These are phyloP conservation scores for Augochlora pura DNA, from an alignment of 1,140 invertebrate species.

Conservation along the genomic window DNA sequence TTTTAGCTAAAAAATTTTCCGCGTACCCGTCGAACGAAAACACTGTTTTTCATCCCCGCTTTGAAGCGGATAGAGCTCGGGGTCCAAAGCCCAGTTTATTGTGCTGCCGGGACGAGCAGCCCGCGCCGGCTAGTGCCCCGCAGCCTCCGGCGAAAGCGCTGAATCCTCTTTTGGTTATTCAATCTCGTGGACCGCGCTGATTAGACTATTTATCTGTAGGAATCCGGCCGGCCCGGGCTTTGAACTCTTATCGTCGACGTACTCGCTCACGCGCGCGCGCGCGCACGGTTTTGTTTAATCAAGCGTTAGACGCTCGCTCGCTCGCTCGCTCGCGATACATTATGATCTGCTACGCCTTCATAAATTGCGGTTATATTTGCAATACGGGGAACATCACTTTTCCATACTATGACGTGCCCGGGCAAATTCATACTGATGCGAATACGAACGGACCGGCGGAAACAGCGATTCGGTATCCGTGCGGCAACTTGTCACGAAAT, in stretches of 20 bases:
- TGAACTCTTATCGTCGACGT: background rate
- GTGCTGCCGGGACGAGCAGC: too few species aligned
- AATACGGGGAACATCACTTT: too few species aligned
- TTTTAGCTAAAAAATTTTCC: background rate
- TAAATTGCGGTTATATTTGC: too few species aligned
- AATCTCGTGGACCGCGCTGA: background rate
- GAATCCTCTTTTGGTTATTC: slow-evolving; percentile 5
- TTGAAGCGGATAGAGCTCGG: background rate
- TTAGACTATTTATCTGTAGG: background rate
- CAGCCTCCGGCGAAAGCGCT: background rate
- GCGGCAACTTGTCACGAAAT: too few species aligned
- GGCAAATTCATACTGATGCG: too few species aligned
- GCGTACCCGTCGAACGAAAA: background rate
- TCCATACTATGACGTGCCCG: too few species aligned
- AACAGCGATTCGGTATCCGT: too few species aligned
- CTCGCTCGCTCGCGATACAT: background rate
- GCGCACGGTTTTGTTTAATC: background rate
- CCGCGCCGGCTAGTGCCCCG: too few species aligned
- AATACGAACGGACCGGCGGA: too few species aligned
- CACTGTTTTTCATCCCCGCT: background rate
- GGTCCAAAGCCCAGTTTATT: slow-evolving; percentile 10
- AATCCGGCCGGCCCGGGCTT: background rate
- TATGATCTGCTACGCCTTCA: too few species aligned
- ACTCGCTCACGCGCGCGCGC: too few species aligned
- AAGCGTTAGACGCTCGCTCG: background rate